A percentile compares a stretch with the other conserved stretches of the same genome.
Conservation (phyloP, 2,888 invertebrate species). For the Incurvaria masculella region DNA sequence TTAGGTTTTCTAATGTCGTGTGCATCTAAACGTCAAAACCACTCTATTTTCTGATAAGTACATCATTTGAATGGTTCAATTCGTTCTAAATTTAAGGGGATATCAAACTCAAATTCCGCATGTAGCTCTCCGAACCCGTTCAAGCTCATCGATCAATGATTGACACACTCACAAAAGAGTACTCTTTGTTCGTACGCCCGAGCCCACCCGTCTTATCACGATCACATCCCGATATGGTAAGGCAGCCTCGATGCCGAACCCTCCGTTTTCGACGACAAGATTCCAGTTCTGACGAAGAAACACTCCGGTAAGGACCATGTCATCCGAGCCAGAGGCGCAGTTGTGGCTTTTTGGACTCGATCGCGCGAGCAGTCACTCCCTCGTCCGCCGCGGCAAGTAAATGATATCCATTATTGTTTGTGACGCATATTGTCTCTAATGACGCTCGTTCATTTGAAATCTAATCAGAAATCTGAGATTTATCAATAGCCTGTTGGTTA, state of each 20-base stretch:
- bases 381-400: conserved; percentile 28
- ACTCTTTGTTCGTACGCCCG: conserved; percentile 10
- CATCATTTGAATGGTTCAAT: too few relatives aligned
- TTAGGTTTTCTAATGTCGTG: too few relatives aligned
- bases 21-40: too few relatives aligned
- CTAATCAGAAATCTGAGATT: background rate
- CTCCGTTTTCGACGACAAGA: conserved; percentile 5
- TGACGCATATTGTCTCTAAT: conserved; percentile 26
- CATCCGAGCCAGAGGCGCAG: too few relatives aligned
- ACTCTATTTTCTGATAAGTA: too few relatives aligned
- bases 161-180: conserved; percentile 14
- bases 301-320: too few relatives aligned
- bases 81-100: too few relatives aligned
- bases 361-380: conserved; percentile 19
- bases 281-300: conserved; percentile 2
- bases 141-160: conserved; percentile 11
- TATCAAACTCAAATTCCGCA: background rate
- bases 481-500: background rate
- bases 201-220: conserved; percentile 5
- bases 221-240: conserved; percentile 6
- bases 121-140: background rate
- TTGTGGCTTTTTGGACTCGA: too few relatives aligned
- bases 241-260: background rate
- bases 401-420: conserved; percentile 30
- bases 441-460: conserved; percentile 20